A percentile compares a stretch with the other conserved stretches of the same genome.
Evolutionary conservation across 2,797 vertebrate genomes (phyloP).

Genomic region (Australoheros facetus): DNA sequence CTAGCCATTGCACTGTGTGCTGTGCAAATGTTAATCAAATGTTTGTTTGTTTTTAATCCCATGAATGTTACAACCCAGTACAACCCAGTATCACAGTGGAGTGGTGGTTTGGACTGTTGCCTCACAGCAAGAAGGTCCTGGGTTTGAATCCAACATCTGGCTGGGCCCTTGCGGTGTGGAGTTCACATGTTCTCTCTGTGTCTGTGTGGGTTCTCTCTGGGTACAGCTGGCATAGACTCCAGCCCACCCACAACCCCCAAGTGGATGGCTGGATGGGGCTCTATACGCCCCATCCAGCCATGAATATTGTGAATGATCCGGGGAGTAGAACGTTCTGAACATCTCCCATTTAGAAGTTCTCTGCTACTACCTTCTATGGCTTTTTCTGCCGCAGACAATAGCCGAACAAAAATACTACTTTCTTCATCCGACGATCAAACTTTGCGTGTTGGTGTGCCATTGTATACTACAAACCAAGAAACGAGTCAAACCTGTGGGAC

Average conservation of each 20-base stretch:
- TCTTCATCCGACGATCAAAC: background rate
- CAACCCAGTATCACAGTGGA: background rate
- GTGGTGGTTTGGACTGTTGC: background rate
- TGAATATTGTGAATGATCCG: background rate
- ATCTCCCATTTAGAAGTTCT: background rate
- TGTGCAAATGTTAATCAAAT: background rate
- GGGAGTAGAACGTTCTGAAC: background rate
- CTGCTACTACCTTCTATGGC: background rate
- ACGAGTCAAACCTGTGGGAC: slow-evolving; percentile 13
- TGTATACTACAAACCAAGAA: background rate
- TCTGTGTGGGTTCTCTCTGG: background rate
- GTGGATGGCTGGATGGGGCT: background rate
- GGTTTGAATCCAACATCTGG: background rate
- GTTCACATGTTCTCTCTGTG: accelerated
- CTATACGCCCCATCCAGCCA: background rate
- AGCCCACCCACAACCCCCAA: no score
- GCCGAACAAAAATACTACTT: background rate
- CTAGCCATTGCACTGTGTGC: background rate
- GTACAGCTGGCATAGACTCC: background rate
- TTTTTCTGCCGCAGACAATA: background rate
- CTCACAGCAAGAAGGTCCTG: background rate
- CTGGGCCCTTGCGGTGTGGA: no score
- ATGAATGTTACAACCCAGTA: background rate
- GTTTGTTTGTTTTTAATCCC: background rate
- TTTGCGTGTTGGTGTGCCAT: background rate